Conservation (phyloP, 1,140 invertebrate species). For the Ceratosolen fusciceps region DNA sequence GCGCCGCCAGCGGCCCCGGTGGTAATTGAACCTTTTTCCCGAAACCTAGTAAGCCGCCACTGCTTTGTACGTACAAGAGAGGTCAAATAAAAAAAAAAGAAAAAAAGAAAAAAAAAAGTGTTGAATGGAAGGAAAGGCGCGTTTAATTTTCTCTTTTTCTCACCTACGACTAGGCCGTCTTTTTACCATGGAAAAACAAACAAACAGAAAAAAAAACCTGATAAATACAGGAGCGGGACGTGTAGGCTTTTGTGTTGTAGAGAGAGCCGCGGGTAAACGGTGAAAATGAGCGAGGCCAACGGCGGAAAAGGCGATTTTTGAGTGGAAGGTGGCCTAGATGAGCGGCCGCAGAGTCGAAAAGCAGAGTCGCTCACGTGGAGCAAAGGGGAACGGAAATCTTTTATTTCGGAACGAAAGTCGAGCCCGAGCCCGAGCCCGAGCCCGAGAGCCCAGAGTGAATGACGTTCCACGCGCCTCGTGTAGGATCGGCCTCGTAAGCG, state of each 20-base stretch:
- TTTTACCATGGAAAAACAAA: too few species aligned
- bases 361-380: not conserved
- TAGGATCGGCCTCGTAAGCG: too few species aligned
- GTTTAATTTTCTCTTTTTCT: not conserved
- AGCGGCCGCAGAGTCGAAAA: not conserved
- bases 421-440: too few species aligned
- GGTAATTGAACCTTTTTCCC: too few species aligned
- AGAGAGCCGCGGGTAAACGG: not conserved
- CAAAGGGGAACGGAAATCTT: constrained; percentile 7
- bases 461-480: too few species aligned
- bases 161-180: too few species aligned
- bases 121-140: not conserved
- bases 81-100: too few species aligned
- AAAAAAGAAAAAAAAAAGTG: too few species aligned
- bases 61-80: too few species aligned
- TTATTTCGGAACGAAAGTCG: not conserved
- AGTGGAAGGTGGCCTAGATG: not conserved
- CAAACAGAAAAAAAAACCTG: not conserved
- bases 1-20: too few species aligned
- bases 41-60: too few species aligned
- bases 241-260: not conserved
- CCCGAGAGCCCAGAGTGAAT: too few species aligned
- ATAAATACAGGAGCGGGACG: not conserved
- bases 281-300: not conserved
- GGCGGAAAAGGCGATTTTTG: not conserved